Evolutionary conservation across 2,797 vertebrate genomes (phyloP).

Genomic region (Anguilla obscura): DNA sequence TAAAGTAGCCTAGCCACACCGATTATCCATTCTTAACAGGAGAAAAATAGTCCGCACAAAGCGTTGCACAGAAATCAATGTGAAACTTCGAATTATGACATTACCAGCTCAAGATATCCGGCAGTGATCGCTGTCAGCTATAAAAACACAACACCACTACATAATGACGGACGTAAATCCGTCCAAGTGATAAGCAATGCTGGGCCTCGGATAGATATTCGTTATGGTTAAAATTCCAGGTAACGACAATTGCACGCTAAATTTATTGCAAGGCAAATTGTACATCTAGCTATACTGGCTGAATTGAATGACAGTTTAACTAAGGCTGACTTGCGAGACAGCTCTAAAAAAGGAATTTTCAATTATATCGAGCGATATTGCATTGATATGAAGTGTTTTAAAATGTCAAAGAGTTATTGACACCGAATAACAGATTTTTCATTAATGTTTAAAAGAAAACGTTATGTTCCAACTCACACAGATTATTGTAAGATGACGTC

Average conservation of each 20-base stretch:
- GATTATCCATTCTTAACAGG: neutral
- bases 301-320: neutral
- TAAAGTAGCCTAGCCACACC: neutral
- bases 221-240: neutral
- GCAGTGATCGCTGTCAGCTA: neutral
- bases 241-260: neutral
- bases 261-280: neutral
- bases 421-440: conserved; percentile 10
- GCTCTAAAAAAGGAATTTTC: neutral
- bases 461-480: conserved; percentile 69
- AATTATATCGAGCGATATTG: neutral
- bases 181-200: neutral
- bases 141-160: neutral
- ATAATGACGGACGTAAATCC: neutral
- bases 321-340: neutral
- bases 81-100: neutral
- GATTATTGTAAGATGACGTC: conserved; percentile 70
- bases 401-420: neutral
- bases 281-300: neutral
- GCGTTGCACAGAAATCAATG: neutral
- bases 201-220: neutral
- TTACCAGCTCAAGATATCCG: neutral
- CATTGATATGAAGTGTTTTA: neutral
- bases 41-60: neutral
- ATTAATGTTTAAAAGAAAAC: neutral